These are phyloP conservation scores for Struthio camelus DNA, from an alignment of 2,113 vertebrate genomes.

Conservation along the genomic window DNA sequence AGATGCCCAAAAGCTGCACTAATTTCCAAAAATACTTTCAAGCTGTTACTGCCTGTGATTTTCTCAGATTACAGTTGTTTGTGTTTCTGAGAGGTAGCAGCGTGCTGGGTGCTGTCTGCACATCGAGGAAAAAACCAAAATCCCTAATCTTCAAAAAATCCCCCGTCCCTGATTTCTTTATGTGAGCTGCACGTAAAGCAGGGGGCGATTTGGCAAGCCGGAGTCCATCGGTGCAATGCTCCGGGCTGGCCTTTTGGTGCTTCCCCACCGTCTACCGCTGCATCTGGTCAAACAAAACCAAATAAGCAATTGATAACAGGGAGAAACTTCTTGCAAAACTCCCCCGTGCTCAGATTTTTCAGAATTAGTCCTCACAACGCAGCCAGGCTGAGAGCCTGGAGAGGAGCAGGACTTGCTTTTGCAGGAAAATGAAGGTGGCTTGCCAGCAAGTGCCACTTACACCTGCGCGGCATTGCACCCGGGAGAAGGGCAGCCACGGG, in stretches of 20 bases:
- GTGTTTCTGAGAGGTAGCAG: background rate
- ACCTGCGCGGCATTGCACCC: background rate
- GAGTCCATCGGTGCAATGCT: background rate
- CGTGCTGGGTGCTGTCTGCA: background rate
- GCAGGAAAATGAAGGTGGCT: background rate
- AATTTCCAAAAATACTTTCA: background rate
- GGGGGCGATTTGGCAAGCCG: background rate
- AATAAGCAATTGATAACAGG: background rate
- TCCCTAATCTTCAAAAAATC: background rate
- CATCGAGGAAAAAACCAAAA: background rate
- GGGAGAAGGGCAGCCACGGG: background rate
- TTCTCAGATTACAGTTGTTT: slow-evolving; percentile 5
- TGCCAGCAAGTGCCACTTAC: background rate
- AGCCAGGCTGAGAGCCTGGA: background rate
- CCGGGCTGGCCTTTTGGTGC: background rate
- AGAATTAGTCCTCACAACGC: background rate
- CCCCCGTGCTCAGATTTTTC: background rate
- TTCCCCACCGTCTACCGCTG: background rate
- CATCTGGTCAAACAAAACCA: background rate
- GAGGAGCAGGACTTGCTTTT: background rate
- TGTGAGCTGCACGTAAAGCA: background rate
- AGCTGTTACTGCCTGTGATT: background rate
- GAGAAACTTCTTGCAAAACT: background rate
- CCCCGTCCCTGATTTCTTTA: background rate
- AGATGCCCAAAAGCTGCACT: background rate